Evolutionary conservation across 2,113 vertebrate genomes (phyloP).

Genomic region (Rafetus swinhoei): DNA sequence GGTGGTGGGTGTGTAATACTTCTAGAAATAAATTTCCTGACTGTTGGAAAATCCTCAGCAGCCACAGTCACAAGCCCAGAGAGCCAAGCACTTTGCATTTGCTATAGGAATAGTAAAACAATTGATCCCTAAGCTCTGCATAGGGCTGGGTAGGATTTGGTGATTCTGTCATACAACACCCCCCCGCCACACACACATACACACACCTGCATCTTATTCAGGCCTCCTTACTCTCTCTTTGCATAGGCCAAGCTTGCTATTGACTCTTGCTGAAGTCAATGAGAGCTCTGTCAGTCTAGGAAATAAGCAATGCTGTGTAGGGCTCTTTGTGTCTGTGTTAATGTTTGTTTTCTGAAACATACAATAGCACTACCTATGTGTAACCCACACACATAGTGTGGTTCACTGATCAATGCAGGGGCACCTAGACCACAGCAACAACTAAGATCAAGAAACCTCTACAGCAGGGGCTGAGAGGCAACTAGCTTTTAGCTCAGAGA

Average conservation of each 20-base stretch:
- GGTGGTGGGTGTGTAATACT: neutral
- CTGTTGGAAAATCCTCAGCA: neutral
- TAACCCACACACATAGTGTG: too few relatives aligned
- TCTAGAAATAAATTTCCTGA: neutral
- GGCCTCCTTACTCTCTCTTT: neutral
- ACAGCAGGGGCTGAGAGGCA: too few relatives aligned
- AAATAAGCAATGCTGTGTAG: neutral
- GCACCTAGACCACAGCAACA: too few relatives aligned
- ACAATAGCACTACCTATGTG: neutral
- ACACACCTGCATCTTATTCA: neutral
- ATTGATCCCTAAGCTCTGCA: neutral
- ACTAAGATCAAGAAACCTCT: too few relatives aligned
- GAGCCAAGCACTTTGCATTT: neutral
- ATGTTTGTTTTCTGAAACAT: slow-evolving; percentile 11
- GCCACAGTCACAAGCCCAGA: neutral
- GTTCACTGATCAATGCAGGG: too few relatives aligned
- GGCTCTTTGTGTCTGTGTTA: neutral
- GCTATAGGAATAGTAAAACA: neutral
- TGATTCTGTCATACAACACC: neutral
- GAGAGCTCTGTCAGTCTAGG: neutral
- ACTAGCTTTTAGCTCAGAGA: too few relatives aligned
- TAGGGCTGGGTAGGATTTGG: neutral
- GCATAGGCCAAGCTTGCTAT: neutral
- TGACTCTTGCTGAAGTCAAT: neutral
- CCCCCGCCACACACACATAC: too few relatives aligned